Conservation (phyloP, 2,888 invertebrate genomes). For the Tipula unca region DNA sequence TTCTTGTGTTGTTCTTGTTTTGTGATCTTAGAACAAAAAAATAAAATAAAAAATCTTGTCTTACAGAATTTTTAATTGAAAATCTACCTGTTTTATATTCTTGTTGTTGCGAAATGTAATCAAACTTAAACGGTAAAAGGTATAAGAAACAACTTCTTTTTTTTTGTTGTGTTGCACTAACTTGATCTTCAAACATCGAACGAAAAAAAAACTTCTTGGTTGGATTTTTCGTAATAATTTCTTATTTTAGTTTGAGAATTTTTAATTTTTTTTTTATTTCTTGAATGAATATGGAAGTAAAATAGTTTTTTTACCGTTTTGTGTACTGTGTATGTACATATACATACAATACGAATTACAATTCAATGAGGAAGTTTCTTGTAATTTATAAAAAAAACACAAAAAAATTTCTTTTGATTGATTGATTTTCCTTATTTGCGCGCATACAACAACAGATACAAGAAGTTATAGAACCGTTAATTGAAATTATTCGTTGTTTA, state of each 20-base stretch:
- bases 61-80: not conserved
- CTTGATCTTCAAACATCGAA: conserved; percentile 8
- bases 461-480: not conserved
- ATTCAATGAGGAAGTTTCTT: not conserved
- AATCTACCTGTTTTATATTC: not conserved
- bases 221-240: not conserved
- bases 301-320: not conserved
- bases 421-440: not conserved
- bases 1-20: not conserved
- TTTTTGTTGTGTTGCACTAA: not conserved
- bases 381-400: not conserved
- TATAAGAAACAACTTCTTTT: not conserved
- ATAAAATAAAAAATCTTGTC: not conserved
- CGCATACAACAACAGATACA: not conserved
- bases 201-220: not conserved
- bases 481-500: not conserved
- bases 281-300: not conserved
- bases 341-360: not conserved
- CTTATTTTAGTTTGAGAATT: not conserved
- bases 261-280: not conserved
- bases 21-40: not conserved
- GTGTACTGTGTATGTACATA: not conserved
- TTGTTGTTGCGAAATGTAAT: not conserved
- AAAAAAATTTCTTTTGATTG: not conserved
- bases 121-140: not conserved